Evolutionary conservation across 37 sponge, comb jelly and placozoan genomes (phyloP), one percentile per base, ranked within the genome.

Genomic region (Lycopodina hypogea): DNA sequence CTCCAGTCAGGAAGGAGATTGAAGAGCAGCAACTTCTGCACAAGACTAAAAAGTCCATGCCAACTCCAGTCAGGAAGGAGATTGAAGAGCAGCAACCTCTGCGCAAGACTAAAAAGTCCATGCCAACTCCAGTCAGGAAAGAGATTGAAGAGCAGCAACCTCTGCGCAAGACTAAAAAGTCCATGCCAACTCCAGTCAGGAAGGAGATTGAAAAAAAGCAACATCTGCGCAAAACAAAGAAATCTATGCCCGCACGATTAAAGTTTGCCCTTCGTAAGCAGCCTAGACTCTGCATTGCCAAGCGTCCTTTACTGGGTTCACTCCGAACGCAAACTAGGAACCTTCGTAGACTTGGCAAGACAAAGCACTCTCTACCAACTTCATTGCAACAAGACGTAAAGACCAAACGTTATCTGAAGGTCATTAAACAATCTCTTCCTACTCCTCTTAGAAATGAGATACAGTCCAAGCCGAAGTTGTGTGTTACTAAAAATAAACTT

Each of bases 121-220:
- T 89, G 79, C 81, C 93, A 21, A 93, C 93, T 36, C 90, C 93
- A 17, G 57, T 93, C 1, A 34, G 79, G 6, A 67, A 85, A 23
- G 89, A 71, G 21, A 93, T 93, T 76, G 60, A 84, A 59, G 26
- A 40, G 1, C 37, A 53, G 17, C 83, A 82, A 35, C 15, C 68
- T 1, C 70, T 88, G 3, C 38, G 78, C 3, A 76, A 79, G 41
- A 85, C 88, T 36, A 84, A 74, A 53, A 61, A 66, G 12, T 63
- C 81, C 24, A 78, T 93, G 76, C 83, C 83, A 14, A 89, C 90
- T 38, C 90, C 93, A 35, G 61, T 87, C 18, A 30, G 81, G 19
- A 68, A 62, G 29, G 86, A 69, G 22, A 90, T 90, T 40, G 67
- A 86, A 59, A 9, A 15, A 8, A 56, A 26, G 12, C 79, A 83